phyloP scores from a whole-genome alignment of 2,888 invertebrate species.

The Petrolisthes cinctipes region DNA sequence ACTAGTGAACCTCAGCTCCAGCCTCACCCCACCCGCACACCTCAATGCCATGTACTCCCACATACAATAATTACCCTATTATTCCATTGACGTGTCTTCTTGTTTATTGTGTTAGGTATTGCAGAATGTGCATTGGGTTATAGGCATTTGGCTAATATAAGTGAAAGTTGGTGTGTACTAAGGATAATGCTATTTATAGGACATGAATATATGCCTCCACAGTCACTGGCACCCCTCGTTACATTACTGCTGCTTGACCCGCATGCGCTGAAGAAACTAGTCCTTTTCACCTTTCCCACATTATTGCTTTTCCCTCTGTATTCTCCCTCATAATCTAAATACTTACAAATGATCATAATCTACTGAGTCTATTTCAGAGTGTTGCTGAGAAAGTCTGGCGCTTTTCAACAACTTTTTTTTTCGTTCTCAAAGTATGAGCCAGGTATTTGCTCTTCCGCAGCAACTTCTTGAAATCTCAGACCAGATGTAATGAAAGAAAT shows the following conservation, averaged over 20 bases:
- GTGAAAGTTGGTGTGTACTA: too few species aligned
- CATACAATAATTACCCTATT: background rate
- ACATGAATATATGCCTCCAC: too few species aligned
- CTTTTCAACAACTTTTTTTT: background rate
- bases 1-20: slow-evolving; percentile 35
- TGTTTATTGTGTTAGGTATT: background rate
- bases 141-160: too few species aligned
- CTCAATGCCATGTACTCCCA: background rate
- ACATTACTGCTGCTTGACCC: slow-evolving; percentile 22
- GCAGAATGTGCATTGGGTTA: too few species aligned
- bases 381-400: background rate
- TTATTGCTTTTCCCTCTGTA: background rate
- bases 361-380: background rate
- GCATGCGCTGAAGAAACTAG: slow-evolving; percentile 40
- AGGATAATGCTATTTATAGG: too few species aligned
- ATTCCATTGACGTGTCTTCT: background rate
- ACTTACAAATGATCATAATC: background rate
- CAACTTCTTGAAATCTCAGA: slow-evolving; percentile 36
- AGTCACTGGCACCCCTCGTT: background rate
- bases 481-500: slow-evolving; percentile 51
- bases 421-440: slow-evolving; percentile 15
- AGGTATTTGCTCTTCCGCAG: slow-evolving; percentile 45
- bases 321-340: background rate
- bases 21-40: slow-evolving; percentile 2
- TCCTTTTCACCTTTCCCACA: slow-evolving; percentile 38